A percentile compares a stretch with the other conserved stretches of the same genome.
Conservation (phyloP, 1,140 invertebrate genomes). For the Triops cancriformis region DNA sequence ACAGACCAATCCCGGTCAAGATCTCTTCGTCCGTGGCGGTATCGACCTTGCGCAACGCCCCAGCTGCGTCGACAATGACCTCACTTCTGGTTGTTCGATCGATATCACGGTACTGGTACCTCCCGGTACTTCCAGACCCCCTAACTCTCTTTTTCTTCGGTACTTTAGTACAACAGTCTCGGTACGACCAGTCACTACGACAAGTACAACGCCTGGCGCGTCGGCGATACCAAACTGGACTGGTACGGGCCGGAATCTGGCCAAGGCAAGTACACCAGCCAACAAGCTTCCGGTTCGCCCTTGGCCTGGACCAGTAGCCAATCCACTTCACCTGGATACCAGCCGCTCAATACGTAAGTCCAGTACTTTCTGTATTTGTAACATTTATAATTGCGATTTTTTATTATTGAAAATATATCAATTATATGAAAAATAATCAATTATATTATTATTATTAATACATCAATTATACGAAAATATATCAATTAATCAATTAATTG, state of each 20-base stretch:
- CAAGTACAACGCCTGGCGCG: conserved; percentile 40
- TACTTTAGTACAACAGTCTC: conserved; percentile 22
- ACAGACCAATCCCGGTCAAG: conserved; percentile 40
- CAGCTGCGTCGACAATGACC: conserved; percentile 28
- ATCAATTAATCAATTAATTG: no score
- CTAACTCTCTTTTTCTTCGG: neutral
- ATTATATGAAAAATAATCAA: no score
- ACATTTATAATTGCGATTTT: neutral
- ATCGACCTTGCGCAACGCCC: conserved; percentile 34
- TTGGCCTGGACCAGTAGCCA: conserved; percentile 42
- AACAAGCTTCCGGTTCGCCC: conserved; percentile 39
- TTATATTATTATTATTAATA: no score
- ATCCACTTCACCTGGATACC: conserved; percentile 35
- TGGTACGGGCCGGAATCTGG: conserved; percentile 41
- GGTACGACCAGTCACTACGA: conserved; percentile 36
- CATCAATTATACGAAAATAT: no score
- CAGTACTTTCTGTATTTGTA: neutral
- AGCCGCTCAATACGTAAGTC: conserved; percentile 35
- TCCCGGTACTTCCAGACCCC: neutral
- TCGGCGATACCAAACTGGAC: conserved; percentile 40
- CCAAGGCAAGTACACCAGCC: conserved; percentile 38
- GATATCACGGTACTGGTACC: conserved; percentile 34
- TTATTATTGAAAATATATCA: no score
- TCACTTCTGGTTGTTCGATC: conserved; percentile 39
- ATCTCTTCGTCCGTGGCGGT: conserved; percentile 45